Evolutionary conservation across 2,888 invertebrate species (phyloP).

Genomic region (Danaus chrysippus): DNA sequence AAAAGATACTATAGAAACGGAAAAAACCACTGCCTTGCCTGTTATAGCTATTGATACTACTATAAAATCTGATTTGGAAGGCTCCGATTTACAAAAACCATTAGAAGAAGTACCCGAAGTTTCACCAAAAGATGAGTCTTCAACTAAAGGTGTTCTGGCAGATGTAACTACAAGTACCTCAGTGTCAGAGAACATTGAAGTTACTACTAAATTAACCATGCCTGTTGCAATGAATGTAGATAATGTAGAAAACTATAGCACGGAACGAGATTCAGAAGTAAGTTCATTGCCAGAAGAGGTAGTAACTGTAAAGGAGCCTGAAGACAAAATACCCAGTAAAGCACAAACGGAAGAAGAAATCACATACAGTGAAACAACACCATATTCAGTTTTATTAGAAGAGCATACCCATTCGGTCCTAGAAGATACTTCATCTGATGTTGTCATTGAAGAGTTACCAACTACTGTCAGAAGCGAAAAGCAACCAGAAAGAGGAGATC

Average conservation of each 20-base stretch:
- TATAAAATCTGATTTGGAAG: neutral
- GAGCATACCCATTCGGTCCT: slow-evolving; percentile 52
- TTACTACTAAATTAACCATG: neutral
- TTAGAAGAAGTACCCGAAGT: neutral
- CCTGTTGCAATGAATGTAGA: slow-evolving; percentile 1
- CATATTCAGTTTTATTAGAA: slow-evolving; percentile 55
- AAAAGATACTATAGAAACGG: slow-evolving; percentile 19
- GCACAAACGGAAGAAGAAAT: slow-evolving; percentile 25
- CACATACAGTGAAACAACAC: slow-evolving; percentile 40
- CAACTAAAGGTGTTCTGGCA: neutral
- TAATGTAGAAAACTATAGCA: neutral
- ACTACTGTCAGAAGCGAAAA: slow-evolving; percentile 30
- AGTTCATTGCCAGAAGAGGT: slow-evolving; percentile 8
- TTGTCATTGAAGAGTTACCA: slow-evolving; percentile 31
- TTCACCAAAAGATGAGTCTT: neutral
- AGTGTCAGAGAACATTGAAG: slow-evolving; percentile 9
- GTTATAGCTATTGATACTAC: neutral
- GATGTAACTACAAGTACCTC: neutral
- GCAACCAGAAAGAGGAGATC: slow-evolving; percentile 36
- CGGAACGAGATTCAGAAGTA: slow-evolving; percentile 7
- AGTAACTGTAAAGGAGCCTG: slow-evolving; percentile 16
- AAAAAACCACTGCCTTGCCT: slow-evolving; percentile 12
- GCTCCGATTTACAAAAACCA: neutral
- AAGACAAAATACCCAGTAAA: slow-evolving; percentile 17
- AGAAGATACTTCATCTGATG: slow-evolving; percentile 38